Conservation (phyloP, 2,888 invertebrate species). For the Petrophora chlorosata region DNA sequence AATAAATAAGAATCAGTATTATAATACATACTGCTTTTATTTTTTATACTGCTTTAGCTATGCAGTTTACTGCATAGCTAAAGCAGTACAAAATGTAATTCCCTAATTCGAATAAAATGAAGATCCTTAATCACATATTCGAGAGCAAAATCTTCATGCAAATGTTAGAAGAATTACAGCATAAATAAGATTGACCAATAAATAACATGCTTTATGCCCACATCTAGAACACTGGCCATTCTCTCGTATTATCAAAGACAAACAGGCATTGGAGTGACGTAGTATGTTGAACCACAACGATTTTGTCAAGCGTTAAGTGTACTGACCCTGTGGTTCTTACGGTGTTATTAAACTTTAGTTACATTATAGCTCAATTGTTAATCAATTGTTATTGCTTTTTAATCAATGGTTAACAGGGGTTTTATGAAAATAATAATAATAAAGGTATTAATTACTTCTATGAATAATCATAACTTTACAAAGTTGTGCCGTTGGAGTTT, state of each 20-base stretch:
- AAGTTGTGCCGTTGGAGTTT: too few species aligned
- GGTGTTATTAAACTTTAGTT: conserved; percentile 22
- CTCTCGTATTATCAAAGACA: not conserved
- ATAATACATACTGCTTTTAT: too few species aligned
- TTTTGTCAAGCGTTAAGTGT: conserved; percentile 38
- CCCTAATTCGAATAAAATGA: conserved; percentile 2
- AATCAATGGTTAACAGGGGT: not conserved
- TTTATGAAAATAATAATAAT: too few species aligned
- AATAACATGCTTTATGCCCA: conserved; percentile 10
- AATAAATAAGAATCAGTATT: too few species aligned
- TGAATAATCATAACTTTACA: too few species aligned
- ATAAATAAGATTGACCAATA: conserved; percentile 10
- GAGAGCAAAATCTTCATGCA: conserved; percentile 9
- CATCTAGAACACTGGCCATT: not conserved
- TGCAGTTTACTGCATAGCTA: too few species aligned
- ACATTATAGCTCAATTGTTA: too few species aligned
- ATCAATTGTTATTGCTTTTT: not conserved
- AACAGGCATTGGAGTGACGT: conserved; percentile 18
- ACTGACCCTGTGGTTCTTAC: conserved; percentile 31
- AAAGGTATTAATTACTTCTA: too few species aligned
- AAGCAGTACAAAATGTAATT: too few species aligned
- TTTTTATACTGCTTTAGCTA: too few species aligned
- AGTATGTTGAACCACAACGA: conserved; percentile 17
- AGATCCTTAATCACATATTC: not conserved
- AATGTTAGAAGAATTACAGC: conserved; percentile 6